Percentiles rank a stretch among this genome's conserved stretches.
phyloP scores from a whole-genome alignment of 2,113 vertebrate genomes.

The Prionailurus bengalensis region DNA sequence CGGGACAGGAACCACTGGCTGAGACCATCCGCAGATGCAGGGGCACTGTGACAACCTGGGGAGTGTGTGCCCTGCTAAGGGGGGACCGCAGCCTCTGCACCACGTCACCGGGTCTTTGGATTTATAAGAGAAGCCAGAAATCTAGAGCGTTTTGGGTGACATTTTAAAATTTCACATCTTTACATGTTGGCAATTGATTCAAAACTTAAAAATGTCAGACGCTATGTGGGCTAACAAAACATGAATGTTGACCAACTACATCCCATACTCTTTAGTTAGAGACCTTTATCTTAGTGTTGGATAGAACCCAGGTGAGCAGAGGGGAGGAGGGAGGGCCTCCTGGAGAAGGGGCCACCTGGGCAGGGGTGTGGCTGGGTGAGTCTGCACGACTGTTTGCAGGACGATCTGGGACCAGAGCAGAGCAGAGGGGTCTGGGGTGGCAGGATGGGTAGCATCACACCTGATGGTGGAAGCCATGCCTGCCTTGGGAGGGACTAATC shows the following conservation, averaged over 20 bases:
- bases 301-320: neutral
- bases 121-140: constrained; percentile 58
- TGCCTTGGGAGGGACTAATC: neutral
- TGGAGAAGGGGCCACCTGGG: neutral
- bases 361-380: neutral
- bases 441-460: neutral
- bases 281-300: constrained; percentile 22
- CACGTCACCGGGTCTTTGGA: neutral
- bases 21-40: neutral
- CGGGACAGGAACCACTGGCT: neutral
- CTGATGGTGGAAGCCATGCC: accelerated
- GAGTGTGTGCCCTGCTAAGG: neutral
- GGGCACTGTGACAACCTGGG: neutral
- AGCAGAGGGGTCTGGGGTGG: neutral
- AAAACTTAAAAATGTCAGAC: constrained; percentile 76
- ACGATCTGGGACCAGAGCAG: neutral
- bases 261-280: neutral
- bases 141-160: constrained; percentile 44
- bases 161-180: constrained; percentile 79
- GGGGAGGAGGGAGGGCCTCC: neutral
- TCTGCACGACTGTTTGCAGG: neutral
- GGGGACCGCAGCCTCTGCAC: neutral
- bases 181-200: constrained; percentile 76
- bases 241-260: constrained; percentile 77
- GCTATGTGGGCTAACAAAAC: constrained; percentile 74